A percentile compares a stretch with the other conserved stretches of the same genome.
Conservation (phyloP, 1,140 invertebrate genomes). For the Lasaia peninsularis region DNA sequence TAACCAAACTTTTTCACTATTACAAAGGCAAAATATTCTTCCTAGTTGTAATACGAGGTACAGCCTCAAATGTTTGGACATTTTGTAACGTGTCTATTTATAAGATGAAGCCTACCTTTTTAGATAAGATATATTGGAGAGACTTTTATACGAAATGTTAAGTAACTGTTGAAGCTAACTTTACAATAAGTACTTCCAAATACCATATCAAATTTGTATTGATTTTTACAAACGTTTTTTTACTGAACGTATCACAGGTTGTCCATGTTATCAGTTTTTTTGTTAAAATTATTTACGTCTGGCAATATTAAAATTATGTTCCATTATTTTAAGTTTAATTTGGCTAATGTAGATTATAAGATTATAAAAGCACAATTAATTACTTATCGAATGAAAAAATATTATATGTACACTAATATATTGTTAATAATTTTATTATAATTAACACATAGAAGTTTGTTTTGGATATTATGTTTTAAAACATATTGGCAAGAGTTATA, state of each 20-base stretch:
- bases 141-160: slow-evolving; percentile 75
- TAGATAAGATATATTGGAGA: slow-evolving; percentile 74
- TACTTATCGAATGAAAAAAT: slow-evolving; percentile 61
- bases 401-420: slow-evolving; percentile 65
- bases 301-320: slow-evolving; percentile 49
- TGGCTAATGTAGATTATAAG: slow-evolving; percentile 72
- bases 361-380: slow-evolving; percentile 67
- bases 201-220: slow-evolving; percentile 60
- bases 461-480: slow-evolving; percentile 40
- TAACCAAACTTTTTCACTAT: slow-evolving; percentile 63
- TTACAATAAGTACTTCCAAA: slow-evolving; percentile 70
- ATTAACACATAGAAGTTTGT: slow-evolving; percentile 57
- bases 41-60: slow-evolving; percentile 19
- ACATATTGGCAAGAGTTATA: slow-evolving; percentile 55
- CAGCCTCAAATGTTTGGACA: slow-evolving; percentile 26
- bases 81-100: slow-evolving; percentile 63
- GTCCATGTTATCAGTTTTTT: neutral
- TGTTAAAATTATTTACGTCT: slow-evolving; percentile 31
- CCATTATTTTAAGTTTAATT: slow-evolving; percentile 58
- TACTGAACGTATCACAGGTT: slow-evolving; percentile 8
- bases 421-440: slow-evolving; percentile 74
- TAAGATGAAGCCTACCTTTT: slow-evolving; percentile 72
- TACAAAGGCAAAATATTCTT: slow-evolving; percentile 42
- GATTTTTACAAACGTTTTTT: slow-evolving; percentile 12
- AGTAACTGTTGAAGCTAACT: slow-evolving; percentile 73